Evolutionary conservation across 1,140 invertebrate species (phyloP), one percentile per base, ranked within the genome.

Genomic region (Odontomachus brunneus): DNA sequence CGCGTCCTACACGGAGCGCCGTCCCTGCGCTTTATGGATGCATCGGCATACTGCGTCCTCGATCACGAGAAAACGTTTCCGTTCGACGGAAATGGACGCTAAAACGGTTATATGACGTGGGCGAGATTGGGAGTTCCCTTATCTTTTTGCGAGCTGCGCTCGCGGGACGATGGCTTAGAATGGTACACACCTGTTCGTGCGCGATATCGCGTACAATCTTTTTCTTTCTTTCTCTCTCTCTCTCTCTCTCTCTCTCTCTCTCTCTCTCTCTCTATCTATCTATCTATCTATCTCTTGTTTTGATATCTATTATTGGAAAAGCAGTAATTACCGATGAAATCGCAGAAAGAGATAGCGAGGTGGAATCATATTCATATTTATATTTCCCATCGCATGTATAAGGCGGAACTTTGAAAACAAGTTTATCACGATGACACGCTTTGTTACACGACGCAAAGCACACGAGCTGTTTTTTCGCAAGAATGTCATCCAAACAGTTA

Each of bases 1-100:
- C 67, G 78, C 19, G 15, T 24, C 22, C 53, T n/a, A n/a, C n/a
- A n/a, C n/a, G n/a, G n/a, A n/a, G n/a, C 38, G 19, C 82, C 60
- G 62, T 73, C 78, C 88, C 82, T 90, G 89, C 89, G 89, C 88
- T 91, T 91, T 91, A 90, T 90, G 85, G 86, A 88, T 90, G 80
- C 76, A 80, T 88, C 72, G 84, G 82, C 82, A 84, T 83, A 59
- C 14, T 48, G 55, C 24, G 51, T 17, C 59, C 59, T 76, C 82
- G 82, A 86, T 84, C 75, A 44, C 62, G 75, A 11, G 33, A 33
- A 69, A 78, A 57, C 29, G 51, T 78, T 67, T 55, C 22, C 75
- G 49, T 26, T 78, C n/a, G 44, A 19, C 17, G 65, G 38, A 80
- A 80, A 78, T 38, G 75, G 63, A 78, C 63, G 63, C 17, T 69